These are phyloP conservation scores for Tetragonisca angustula DNA, from an alignment of 2,888 invertebrate genomes.

Conservation along the genomic window DNA sequence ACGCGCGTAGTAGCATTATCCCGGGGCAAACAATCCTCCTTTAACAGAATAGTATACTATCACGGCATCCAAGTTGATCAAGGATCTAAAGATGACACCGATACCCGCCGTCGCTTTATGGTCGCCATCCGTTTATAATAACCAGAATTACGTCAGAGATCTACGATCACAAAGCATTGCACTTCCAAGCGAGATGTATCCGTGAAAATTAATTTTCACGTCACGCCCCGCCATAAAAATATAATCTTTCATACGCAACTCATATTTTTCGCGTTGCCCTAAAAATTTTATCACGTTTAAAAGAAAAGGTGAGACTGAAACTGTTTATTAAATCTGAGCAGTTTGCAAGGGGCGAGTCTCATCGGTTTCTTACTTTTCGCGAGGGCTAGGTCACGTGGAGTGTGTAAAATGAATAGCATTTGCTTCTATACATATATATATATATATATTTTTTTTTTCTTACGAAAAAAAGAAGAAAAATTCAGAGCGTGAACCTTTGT, in stretches of 20 bases:
- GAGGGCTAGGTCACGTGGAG: too few species aligned
- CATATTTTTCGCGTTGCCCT: too few species aligned
- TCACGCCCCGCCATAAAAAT: background rate
- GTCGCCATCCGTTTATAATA: slow-evolving; percentile 1
- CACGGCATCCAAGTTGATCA: background rate
- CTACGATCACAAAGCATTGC: background rate
- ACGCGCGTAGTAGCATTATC: background rate
- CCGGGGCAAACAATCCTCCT: background rate
- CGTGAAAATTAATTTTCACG: background rate
- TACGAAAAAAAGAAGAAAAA: too few species aligned
- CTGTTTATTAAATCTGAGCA: background rate
- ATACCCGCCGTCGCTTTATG: slow-evolving; percentile 11
- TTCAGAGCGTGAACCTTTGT: too few species aligned
- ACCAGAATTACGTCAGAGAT: background rate
- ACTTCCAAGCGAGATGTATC: background rate
- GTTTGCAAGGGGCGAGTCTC: background rate
- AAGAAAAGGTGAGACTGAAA: background rate
- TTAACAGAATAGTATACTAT: background rate
- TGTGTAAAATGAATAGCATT: too few species aligned
- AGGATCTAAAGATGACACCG: slow-evolving; percentile 20
- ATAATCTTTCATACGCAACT: too few species aligned
- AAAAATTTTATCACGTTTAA: too few species aligned
- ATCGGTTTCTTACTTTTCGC: too few species aligned
- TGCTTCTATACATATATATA: too few species aligned
- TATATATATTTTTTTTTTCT: too few species aligned